These are phyloP conservation scores for Bolinopsis microptera DNA, from an alignment of 37 sponge, comb jelly and placozoan genomes.

Conservation along the genomic window DNA sequence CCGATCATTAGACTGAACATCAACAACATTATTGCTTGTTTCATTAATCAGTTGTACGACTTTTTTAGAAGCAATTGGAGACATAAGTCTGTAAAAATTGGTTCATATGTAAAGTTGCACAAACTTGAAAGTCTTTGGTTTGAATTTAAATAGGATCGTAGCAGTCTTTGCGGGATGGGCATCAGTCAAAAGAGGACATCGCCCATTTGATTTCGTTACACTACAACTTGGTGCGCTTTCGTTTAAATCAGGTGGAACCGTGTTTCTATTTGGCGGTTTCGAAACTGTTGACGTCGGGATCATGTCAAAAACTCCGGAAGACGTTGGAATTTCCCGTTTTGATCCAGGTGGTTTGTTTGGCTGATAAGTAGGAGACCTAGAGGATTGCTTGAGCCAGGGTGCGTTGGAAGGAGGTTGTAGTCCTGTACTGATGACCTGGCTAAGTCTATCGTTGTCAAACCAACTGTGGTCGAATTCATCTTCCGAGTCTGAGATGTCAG, in stretches of 20 bases:
- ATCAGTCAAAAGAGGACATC: neutral
- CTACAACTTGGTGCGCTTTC: neutral
- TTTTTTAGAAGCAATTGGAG: too few species aligned
- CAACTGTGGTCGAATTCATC: neutral
- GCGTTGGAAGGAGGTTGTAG: neutral
- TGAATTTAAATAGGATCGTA: neutral
- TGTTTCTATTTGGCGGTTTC: neutral
- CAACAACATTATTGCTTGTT: too few species aligned
- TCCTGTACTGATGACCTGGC: neutral
- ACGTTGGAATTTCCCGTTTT: neutral
- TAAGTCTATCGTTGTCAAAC: neutral
- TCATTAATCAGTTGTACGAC: too few species aligned
- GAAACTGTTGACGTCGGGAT: neutral
- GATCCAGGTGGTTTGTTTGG: neutral
- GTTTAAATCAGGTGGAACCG: neutral
- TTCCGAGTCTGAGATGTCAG: conserved; percentile 16
- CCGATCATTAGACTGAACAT: too few species aligned
- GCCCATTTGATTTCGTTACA: neutral
- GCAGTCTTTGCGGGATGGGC: neutral
- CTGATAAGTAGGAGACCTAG: too few species aligned
- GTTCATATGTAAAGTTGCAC: too few species aligned
- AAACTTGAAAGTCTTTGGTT: neutral
- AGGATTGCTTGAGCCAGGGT: neutral
- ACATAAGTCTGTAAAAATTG: too few species aligned
- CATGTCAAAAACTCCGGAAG: neutral